Base-by-base conservation (phyloP, 2,797 vertebrate genomes). In the Sebastes elongatus region DNA sequence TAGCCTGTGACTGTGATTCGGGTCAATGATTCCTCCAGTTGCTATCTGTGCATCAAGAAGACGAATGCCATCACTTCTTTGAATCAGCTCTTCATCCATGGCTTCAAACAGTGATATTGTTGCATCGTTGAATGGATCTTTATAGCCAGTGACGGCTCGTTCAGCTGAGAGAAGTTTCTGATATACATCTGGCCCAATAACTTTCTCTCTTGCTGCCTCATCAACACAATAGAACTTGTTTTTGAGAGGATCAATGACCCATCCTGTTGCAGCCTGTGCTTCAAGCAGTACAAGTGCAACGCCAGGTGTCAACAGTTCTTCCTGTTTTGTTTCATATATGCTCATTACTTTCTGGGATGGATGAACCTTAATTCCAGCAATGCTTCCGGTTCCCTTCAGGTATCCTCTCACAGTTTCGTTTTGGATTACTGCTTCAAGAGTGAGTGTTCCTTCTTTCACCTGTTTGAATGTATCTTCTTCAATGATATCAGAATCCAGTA, bases 11-110 rank as follows among this genome's bases (percentile, higher is more conserved):
- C 97, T 97, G 78, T 95, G 63, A 22, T 93, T 67, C 0, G 97
- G 96, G 84, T 97, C 96, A 5, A 97, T 96, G 82, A 99, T 94
- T 86, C 97, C 97, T 0, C 97, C 97, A 0, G 97, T 98, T 86
- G 97, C 97, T 0, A 97, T 94, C 85, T 98, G 93, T 78, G 93
- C 91, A 14, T 96, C 93, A 73, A 96, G 91, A 32, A 95, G 92
- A 77, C 81, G 90, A 33, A 94, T 78, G 25, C 94, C 95, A 76
- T 94, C 73, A 10, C 35, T 88, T 90, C 55, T 91, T 55, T 84
- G 49, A 32, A 95, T 87, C 33, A 96, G 80, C 55, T 94, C 32
- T 86, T 94, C 65, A 70, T 89, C 88, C 82, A 96, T 90, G 7
- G 94, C 94, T 90, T 96, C 92, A 88, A 94, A 94, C 60, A 96